Base-by-base conservation (phyloP, 2,113 vertebrate genomes). In the Toxotes jaculatrix region DNA sequence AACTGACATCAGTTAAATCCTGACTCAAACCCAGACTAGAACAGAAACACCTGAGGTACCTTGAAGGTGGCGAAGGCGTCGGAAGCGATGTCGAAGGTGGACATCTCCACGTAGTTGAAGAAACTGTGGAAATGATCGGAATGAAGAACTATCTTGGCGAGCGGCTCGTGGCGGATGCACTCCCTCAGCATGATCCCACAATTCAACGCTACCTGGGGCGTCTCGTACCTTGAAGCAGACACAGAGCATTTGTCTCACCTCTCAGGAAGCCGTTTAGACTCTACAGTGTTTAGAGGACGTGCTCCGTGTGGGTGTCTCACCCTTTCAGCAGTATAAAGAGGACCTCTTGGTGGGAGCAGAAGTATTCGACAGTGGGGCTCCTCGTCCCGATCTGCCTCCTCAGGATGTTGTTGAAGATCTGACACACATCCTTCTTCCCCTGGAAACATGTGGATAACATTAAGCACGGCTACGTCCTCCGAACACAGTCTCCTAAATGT, bases 41-140 rank as follows among this genome's bases (percentile, higher is more conserved):
- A 51, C 8, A 47, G 59, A 8, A 43, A 38, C 36, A 38, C 4
- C 36, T 92, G 86, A 7, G 43, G 38, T 69, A 97, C 98, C 97
- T 99, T 99, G 94, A 99, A 99, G 64, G 98, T 99, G 92, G 98
- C 98, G 87, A 99, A 99, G 75, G 98, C 98, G 89, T 99, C 98
- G 11, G 98, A 99, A 90, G 98, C 97, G 53, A 99, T 99, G 94
- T 99, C 98, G 87, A 99, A 99, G 13, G 98, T 99, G 88, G 97
- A 99, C 96, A 99, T 95, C 88, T 99, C 98, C 93, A 99, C 98
- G 19, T 99, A 99, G 90, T 93, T 94, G 95, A 99, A 99, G 93
- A 99, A 99, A 74, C 95, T 95, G 91, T 95, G 93, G 94, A 99
- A 99, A 8, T 98, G 95, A 19, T 96, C 94, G 0, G 98, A 99